phyloP scores from a whole-genome alignment of 2,888 invertebrate species.

The Neoascia interrupta region DNA sequence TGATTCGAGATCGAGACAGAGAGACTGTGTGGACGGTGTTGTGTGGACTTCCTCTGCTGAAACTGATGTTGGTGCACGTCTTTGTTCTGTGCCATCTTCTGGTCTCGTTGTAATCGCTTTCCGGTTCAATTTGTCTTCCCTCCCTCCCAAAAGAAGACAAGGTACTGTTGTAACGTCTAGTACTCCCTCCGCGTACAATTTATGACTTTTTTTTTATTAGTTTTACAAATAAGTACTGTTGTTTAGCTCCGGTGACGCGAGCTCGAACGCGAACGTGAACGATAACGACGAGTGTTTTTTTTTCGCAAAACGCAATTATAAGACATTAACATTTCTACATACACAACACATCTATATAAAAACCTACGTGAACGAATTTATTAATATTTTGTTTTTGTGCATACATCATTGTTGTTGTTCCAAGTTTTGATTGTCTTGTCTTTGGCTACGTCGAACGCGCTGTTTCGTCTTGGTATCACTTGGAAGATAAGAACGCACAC shows the following conservation, averaged over 20 bases:
- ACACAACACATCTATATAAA: slow-evolving; percentile 17
- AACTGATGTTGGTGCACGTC: slow-evolving; percentile 22
- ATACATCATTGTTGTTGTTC: slow-evolving; percentile 34
- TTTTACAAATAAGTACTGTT: slow-evolving; percentile 28
- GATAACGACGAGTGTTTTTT: slow-evolving; percentile 36
- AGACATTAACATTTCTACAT: slow-evolving; percentile 48
- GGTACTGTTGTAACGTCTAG: background rate
- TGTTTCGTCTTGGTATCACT: slow-evolving; percentile 42
- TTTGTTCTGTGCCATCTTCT: slow-evolving; percentile 43
- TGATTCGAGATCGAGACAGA: slow-evolving; percentile 13
- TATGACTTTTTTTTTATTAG: slow-evolving; percentile 21
- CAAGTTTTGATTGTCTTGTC: slow-evolving; percentile 41
- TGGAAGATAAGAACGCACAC: slow-evolving; percentile 38
- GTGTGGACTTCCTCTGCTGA: slow-evolving; percentile 45
- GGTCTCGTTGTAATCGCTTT: slow-evolving; percentile 43
- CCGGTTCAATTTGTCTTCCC: slow-evolving; percentile 41
- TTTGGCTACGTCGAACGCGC: slow-evolving; percentile 10
- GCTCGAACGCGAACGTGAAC: slow-evolving; percentile 43
- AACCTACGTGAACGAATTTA: slow-evolving; percentile 58
- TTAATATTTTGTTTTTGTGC: slow-evolving; percentile 42
- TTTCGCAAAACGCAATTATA: slow-evolving; percentile 53
- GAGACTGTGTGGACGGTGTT: slow-evolving; percentile 21
- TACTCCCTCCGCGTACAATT: slow-evolving; percentile 23
- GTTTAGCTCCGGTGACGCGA: background rate
- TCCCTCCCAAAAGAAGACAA: slow-evolving; percentile 17